Evolutionary conservation across 1,140 invertebrate species (phyloP), one percentile per base, ranked within the genome.

Genomic region (Sipha flava): DNA sequence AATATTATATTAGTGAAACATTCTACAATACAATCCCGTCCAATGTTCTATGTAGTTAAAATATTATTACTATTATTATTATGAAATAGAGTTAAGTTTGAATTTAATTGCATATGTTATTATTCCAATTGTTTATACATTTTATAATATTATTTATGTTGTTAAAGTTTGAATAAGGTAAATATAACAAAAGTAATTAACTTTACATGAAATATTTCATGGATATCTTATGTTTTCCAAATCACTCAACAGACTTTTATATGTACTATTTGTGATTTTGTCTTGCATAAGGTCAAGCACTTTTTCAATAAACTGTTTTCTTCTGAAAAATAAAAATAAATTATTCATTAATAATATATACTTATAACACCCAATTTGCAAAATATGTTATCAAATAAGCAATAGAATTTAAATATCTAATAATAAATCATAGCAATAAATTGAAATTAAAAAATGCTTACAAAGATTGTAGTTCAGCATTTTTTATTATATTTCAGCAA

Each of bases 141-240:
- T 70, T 45, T 66, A 14, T 43, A 18, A 45, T 47, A 70, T 45
- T n/a, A 16, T 47, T 21, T 70, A 47, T 4, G 66, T 47, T 70
- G 66, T 70, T 70, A 70, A 70, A 70, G 66, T 70, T 70, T 70
- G 23, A 70, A 47, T 47, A 29, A 47, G 21, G 14, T 29, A 45
- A 68, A 70, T 70, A 70, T 10, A 66, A 66, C 12, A 66, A 66
- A 40, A 66, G 23, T 14, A 66, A 40, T 66, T 14, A 66, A 40
- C 16, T 66, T 40, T 26, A 68, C 18, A 45, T 29, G 14, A 45
- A 3, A 40, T 43, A 40, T 59, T 37, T 77, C 40, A 75, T 57
- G 52, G 52, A 54, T 77, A 59, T 9, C 52, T 59, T 77, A 77
- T 77, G 26, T 75, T 52, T 57, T 77, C 34, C 26, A 77, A 59